These are phyloP conservation scores for Paracentrotus lividus DNA, from an alignment of 53 echinoderm and acorn worm species.

Conservation along the genomic window DNA sequence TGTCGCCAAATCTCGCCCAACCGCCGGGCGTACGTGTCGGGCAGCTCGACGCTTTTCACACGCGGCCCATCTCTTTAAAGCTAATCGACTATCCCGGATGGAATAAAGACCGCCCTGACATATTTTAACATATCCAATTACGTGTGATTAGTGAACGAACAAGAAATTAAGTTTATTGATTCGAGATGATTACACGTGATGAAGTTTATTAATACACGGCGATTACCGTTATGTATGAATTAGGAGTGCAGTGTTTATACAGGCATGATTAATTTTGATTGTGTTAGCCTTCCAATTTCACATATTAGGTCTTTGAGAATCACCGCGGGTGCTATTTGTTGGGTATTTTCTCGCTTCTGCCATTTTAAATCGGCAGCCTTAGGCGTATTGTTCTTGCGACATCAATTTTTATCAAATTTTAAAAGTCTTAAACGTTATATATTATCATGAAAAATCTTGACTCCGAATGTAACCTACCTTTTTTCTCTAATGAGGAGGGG, in stretches of 20 bases:
- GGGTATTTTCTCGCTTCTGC: constrained; percentile 30
- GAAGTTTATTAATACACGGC: constrained; percentile 9
- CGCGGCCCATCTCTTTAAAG: constrained; percentile 15
- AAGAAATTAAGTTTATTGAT: constrained; percentile 64
- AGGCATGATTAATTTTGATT: constrained; percentile 24
- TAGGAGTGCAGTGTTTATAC: constrained; percentile 24
- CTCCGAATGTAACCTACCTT: not conserved
- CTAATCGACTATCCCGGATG: constrained; percentile 32
- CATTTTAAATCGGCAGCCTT: constrained; percentile 6
- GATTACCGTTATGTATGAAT: constrained; percentile 31
- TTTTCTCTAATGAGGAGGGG: not conserved
- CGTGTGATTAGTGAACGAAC: constrained; percentile 41
- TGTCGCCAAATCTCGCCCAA: not conserved
- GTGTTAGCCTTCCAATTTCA: constrained; percentile 35
- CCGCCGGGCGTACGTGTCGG: not conserved
- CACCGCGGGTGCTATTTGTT: constrained; percentile 26
- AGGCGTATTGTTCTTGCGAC: not conserved
- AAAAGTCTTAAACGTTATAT: not conserved
- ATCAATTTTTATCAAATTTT: constrained; percentile 19
- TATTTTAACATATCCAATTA: constrained; percentile 59
- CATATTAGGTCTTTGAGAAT: constrained; percentile 15
- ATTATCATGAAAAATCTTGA: not conserved
- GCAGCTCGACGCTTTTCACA: constrained; percentile 25
- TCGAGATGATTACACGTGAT: constrained; percentile 43
- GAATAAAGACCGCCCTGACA: constrained; percentile 2